A percentile compares a stretch with the other conserved stretches of the same genome.
phyloP scores from a whole-genome alignment of 2,888 invertebrate genomes.

The Coenonympha glycerion region DNA sequence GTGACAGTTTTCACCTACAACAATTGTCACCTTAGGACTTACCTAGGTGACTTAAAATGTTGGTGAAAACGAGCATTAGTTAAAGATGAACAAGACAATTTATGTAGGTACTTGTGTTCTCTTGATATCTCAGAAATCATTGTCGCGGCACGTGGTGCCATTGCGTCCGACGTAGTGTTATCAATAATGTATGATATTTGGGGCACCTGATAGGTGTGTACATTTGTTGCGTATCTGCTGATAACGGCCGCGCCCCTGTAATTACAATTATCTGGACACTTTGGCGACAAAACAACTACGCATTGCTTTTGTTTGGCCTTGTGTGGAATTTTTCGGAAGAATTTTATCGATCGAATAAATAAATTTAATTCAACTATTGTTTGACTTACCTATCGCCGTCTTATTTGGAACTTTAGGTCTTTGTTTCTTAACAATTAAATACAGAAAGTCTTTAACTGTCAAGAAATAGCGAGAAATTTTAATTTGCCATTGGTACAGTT shows the following conservation, averaged over 20 bases:
- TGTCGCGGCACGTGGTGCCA: conserved; percentile 14
- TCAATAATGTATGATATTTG: conserved; percentile 10
- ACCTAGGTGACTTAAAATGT: no score
- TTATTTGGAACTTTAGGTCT: no score
- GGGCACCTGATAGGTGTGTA: conserved; percentile 17
- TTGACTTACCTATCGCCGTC: no score
- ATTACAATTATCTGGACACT: conserved; percentile 57
- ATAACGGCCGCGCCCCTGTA: conserved; percentile 58
- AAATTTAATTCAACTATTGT: no score
- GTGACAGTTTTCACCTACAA: no score
- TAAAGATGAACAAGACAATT: no score
- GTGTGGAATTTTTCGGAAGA: conserved; percentile 1
- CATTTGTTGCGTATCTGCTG: conserved; percentile 23
- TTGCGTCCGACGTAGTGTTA: conserved; percentile 12
- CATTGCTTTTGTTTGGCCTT: conserved; percentile 21
- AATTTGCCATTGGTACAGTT: no score
- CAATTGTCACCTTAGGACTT: no score
- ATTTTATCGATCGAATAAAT: neutral
- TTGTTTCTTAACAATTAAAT: no score
- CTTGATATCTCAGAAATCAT: conserved; percentile 1
- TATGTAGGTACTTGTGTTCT: neutral
- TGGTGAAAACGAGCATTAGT: no score
- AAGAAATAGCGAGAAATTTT: no score
- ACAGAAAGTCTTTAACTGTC: no score
- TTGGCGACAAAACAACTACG: conserved; percentile 38